phyloP scores from a whole-genome alignment of 1,140 invertebrate species.

The Heliconius hewitsoni region DNA sequence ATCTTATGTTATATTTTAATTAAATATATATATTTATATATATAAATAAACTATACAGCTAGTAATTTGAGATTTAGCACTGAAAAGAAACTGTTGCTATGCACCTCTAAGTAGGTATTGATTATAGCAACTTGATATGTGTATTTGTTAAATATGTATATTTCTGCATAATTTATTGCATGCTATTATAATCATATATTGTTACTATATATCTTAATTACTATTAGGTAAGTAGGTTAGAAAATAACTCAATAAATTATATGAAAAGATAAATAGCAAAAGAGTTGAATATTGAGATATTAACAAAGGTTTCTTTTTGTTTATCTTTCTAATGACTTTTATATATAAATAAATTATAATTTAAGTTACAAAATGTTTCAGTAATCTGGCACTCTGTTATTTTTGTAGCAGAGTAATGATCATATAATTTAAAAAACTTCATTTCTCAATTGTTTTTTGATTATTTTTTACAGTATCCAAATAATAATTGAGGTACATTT shows the following conservation, averaged over 20 bases:
- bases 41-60: not conserved
- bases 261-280: not conserved
- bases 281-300: not conserved
- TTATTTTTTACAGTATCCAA: conserved; percentile 14
- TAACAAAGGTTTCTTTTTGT: not conserved
- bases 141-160: not conserved
- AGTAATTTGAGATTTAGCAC: not conserved
- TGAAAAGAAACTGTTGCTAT: conserved; percentile 9
- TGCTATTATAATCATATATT: not conserved
- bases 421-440: not conserved
- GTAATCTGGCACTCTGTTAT: not conserved
- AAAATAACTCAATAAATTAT: not conserved
- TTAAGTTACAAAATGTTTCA: not conserved
- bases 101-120: not conserved
- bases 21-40: not conserved
- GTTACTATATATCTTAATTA: not conserved
- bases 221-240: not conserved
- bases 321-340: not conserved
- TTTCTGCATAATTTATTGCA: not conserved
- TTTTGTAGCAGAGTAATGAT: not conserved
- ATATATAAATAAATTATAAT: not conserved
- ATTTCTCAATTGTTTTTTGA: not conserved
- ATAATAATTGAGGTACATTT: conserved; percentile 3
- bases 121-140: not conserved
- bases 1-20: not conserved